These are phyloP conservation scores for Rhinogobio ventralis DNA, from an alignment of 2,797 vertebrate species.

Conservation along the genomic window DNA sequence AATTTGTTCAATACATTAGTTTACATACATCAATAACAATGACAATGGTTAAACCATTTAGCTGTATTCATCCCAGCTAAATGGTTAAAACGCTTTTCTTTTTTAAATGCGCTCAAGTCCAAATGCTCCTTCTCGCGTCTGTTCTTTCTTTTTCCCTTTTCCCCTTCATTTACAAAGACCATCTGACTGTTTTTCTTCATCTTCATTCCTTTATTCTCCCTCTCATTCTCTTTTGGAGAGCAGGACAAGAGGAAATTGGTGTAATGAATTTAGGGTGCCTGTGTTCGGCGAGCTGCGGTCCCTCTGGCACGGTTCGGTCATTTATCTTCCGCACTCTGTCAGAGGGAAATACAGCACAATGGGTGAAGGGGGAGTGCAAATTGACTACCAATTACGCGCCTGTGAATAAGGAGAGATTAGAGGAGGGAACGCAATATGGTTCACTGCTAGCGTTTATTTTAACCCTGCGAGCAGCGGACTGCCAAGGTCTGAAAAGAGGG, in stretches of 20 bases:
- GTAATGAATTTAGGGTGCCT: slow-evolving; percentile 89
- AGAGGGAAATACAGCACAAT: slow-evolving; percentile 86
- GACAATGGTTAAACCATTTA: neutral
- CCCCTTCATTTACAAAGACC: slow-evolving; percentile 49
- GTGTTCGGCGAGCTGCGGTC: slow-evolving; percentile 83
- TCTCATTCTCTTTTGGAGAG: slow-evolving; percentile 65
- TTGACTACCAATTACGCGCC: slow-evolving; percentile 89
- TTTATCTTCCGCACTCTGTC: slow-evolving; percentile 90
- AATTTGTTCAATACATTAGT: neutral
- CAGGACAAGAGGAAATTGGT: slow-evolving; percentile 85
- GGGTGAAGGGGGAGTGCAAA: slow-evolving; percentile 84
- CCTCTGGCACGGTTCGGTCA: slow-evolving; percentile 82
- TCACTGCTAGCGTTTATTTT: slow-evolving; percentile 78
- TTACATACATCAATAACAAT: neutral
- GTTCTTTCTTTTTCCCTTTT: slow-evolving; percentile 35
- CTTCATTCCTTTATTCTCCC: slow-evolving; percentile 50
- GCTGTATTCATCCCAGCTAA: neutral
- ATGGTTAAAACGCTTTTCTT: neutral
- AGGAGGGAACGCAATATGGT: slow-evolving; percentile 62
- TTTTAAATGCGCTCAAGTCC: slow-evolving; percentile 36
- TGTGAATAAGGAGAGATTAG: slow-evolving; percentile 83
- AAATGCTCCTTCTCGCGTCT: slow-evolving; percentile 16
- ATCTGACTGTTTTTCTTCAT: slow-evolving; percentile 62
- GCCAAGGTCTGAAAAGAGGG: slow-evolving; percentile 56
- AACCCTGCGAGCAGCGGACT: slow-evolving; percentile 72